Base-by-base conservation (phyloP, 1,140 invertebrate genomes). In the Drosophila bifasciata region DNA sequence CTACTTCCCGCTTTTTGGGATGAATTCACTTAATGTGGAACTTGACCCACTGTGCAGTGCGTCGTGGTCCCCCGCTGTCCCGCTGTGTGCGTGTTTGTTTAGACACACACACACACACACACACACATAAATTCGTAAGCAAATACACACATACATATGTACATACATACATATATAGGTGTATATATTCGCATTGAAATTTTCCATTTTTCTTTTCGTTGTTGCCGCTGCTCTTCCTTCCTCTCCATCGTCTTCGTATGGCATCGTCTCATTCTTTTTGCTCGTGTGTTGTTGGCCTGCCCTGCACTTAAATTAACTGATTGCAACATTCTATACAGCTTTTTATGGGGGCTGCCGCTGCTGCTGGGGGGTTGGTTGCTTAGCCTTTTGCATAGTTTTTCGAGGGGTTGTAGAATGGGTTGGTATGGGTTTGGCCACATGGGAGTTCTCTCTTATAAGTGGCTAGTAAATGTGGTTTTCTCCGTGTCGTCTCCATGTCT, bases 291-390 rank as follows among this genome's bases (percentile, higher is more conserved):
- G 60, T 44, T 77, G 60, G 70, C 59, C 48, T 79, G 75, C 70
- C 74, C 83, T 86, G 83, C 83, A 86, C 83, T 86, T 86, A 88
- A 86, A 88, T 86, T 86, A 86, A 88, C 83, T 86, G 83, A 86
- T 86, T 86, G 83, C 83, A 86, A 86, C 83, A 86, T 86, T 86
- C 75, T 83, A 76, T 88, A 79, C 71, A 83, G 83, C 83, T 83
- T 86, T 86, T 88, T 86, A 86, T 88, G 81, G 61, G 11, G 11
- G 11, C 32, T 36, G 9, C 32, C 13, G 9, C 32, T 11, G 32
- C 25, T 55, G 41, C 57, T 36, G 48, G 39, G 36, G 1, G 23
- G 44, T 8, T 21, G 45, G 45, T 19, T 39, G 41, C 60, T 67
- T 66, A 62, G 61, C 32, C 73, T 75, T 80, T 78, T 81, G 58